Evolutionary conservation across 2,113 vertebrate genomes (phyloP), one percentile per base, ranked within the genome.

Genomic region (Neolamprologus cancellatus): DNA sequence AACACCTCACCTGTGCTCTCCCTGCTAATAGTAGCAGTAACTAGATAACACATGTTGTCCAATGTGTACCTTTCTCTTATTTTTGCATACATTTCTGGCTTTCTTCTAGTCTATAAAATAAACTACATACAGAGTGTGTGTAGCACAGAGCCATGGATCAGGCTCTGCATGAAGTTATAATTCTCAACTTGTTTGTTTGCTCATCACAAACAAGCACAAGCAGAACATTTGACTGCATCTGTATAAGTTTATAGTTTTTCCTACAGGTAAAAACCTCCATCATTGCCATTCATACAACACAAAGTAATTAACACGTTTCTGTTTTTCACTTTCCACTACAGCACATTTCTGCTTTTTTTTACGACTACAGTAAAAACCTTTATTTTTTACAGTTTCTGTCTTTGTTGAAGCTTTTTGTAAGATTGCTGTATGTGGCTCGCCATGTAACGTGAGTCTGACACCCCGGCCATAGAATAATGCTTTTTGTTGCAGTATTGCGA

Each of bases 201-300:
- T 36, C 30, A 64, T 34, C 30, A 64, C 17, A 34, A 64, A 34
- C 30, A 4, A 55, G 23, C 23, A 54, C 52, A 13, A 10, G 55
- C 14, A 61, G 57, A 61, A 61, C 14, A 34, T 34, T 6, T 6
- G 9, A 7, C 59, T 36, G 59, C 59, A 64, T 64, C 30, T 7
- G 6, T 0, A 13, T n/a, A 12, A 4, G 57, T 61, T n/a, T 12
- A 34, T 1, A n/a, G 59, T 3, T 0, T 36, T 64, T 64, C 17
- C 30, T 11, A 34, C 57, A n/a, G 17, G 17, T 34, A 61, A 34
- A 34, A 61, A 61, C 57, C 57, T 61, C 28, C 57, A 32, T 34
- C 28, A 6, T 7, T 18, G 30, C 9, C 57, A 11, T 61, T 61
- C 55, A 59, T 30, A 17, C 55, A 17, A 59, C 55, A 59, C 28